Evolutionary conservation across 2,888 invertebrate genomes (phyloP).

Genomic region (Leptinotarsa peninsularis): DNA sequence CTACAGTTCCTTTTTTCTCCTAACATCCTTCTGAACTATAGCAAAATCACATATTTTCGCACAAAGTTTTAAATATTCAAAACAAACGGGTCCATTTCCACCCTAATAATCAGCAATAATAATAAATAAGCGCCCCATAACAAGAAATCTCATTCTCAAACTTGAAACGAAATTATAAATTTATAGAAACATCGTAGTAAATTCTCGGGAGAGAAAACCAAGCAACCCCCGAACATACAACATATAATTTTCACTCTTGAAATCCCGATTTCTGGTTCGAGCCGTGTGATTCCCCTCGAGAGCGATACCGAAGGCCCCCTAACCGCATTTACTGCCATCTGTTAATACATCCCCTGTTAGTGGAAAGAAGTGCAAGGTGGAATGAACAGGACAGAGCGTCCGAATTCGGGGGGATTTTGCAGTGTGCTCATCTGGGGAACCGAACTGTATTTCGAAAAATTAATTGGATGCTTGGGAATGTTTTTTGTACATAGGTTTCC

Average conservation of each 20-base stretch:
- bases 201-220: constrained; percentile 9
- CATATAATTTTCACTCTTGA: constrained; percentile 43
- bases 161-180: constrained; percentile 27
- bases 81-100: constrained; percentile 14
- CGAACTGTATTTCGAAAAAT: not conserved
- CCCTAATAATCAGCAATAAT: constrained; percentile 15
- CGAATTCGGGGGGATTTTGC: not conserved
- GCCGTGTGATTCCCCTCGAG: constrained; percentile 43
- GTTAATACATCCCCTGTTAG: constrained; percentile 46
- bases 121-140: constrained; percentile 13
- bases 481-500: not conserved
- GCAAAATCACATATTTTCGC: not conserved
- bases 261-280: constrained; percentile 45
- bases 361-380: constrained; percentile 42
- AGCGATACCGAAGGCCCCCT: constrained; percentile 41
- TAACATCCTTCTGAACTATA: not conserved
- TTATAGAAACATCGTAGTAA: constrained; percentile 20
- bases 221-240: constrained; percentile 24
- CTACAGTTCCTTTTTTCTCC: not conserved
- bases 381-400: constrained; percentile 13
- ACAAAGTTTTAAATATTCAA: constrained; percentile 5
- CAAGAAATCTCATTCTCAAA: constrained; percentile 17
- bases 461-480: constrained; percentile 7
- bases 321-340: constrained; percentile 45
- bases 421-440: not conserved